These are phyloP conservation scores for Agrochola litura DNA, from an alignment of 2,888 invertebrate species.

Conservation along the genomic window DNA sequence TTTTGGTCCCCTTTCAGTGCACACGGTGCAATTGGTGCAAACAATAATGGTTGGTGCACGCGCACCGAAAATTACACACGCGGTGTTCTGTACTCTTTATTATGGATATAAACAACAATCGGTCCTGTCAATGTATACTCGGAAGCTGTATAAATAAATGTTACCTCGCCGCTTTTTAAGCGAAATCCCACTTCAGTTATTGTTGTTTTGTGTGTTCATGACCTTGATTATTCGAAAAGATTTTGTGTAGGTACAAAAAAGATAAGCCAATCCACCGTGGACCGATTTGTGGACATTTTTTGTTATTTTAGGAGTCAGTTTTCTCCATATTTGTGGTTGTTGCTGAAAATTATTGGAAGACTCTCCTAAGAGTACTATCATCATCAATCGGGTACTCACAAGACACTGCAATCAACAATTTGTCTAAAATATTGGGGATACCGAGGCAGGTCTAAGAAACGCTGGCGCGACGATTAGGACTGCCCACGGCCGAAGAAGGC, in stretches of 20 bases:
- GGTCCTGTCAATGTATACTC: slow-evolving; percentile 2
- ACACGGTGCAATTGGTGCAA: slow-evolving; percentile 12
- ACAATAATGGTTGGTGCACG: slow-evolving; percentile 18
- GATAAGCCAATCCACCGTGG: background rate
- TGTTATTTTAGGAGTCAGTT: background rate
- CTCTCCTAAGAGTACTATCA: background rate
- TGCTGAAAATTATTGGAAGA: background rate
- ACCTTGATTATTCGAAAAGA: background rate
- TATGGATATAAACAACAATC: slow-evolving; percentile 31
- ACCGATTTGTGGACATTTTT: background rate
- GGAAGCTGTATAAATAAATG: slow-evolving; percentile 1
- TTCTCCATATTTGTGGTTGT: background rate
- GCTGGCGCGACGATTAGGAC: too few relatives aligned
- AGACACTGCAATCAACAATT: background rate
- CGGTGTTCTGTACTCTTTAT: slow-evolving; percentile 26
- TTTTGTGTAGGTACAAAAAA: background rate
- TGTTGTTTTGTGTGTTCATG: background rate
- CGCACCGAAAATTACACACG: slow-evolving; percentile 21
- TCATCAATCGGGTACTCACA: background rate
- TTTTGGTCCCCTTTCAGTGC: slow-evolving; percentile 24
- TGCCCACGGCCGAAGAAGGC: too few relatives aligned
- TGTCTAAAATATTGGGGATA: background rate
- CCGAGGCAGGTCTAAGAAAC: too few relatives aligned
- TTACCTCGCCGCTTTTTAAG: background rate
- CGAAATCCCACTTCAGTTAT: too few relatives aligned